These are phyloP conservation scores for Mirounga angustirostris DNA, from an alignment of 2,113 vertebrate species.

Conservation along the genomic window DNA sequence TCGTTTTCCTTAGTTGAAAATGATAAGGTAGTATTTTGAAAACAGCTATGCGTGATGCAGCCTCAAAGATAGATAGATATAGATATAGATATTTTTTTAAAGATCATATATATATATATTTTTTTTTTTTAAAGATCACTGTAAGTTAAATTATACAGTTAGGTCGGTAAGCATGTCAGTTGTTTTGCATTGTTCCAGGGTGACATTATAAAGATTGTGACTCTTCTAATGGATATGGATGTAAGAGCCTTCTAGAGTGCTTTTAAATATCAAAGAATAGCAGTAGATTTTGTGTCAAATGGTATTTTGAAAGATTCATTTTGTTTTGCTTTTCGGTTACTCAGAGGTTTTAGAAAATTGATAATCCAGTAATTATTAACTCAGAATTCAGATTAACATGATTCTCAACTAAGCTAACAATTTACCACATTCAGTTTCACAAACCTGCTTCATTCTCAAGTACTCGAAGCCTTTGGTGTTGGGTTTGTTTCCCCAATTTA, in stretches of 20 bases:
- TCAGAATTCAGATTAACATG: not conserved
- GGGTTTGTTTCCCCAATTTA: not conserved
- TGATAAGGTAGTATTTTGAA: not conserved
- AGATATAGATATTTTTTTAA: too few relatives aligned
- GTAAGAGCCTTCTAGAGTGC: not conserved
- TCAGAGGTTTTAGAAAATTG: not conserved
- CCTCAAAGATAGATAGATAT: not conserved
- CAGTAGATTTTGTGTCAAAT: not conserved
- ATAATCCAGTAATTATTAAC: not conserved
- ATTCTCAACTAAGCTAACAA: not conserved
- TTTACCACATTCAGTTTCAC: not conserved
- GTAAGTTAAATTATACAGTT: not conserved
- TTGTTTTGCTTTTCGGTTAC: constrained; percentile 4
- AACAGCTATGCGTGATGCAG: not conserved
- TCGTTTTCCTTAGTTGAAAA: not conserved
- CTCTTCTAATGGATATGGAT: not conserved
- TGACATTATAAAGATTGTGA: not conserved
- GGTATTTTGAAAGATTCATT: not conserved
- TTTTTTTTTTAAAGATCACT: not conserved
- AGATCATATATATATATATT: too few relatives aligned
- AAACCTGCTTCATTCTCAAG: not conserved
- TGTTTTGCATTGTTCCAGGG: not conserved
- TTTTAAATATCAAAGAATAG: not conserved
- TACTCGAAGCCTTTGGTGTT: not conserved
- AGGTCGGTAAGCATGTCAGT: not conserved